A percentile compares a stretch with the other conserved stretches of the same genome.
Evolutionary conservation across 2,797 vertebrate genomes (phyloP).

Genomic region (Sebastes melanostomus): DNA sequence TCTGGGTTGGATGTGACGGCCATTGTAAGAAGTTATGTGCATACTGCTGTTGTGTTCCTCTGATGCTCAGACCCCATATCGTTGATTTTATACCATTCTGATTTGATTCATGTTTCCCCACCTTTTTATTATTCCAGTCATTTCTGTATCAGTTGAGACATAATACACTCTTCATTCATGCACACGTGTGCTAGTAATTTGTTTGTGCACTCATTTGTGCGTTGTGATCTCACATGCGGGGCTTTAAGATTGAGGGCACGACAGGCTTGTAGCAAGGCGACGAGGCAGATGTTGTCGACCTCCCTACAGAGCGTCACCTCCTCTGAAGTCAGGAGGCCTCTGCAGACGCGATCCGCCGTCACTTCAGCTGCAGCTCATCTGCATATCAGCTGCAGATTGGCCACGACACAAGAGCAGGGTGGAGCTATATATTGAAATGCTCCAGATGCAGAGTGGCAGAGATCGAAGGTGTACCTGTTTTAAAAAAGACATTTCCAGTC

Average conservation of each 20-base stretch:
- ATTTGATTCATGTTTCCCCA: neutral
- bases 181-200: neutral
- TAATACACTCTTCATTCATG: neutral
- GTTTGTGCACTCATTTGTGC: neutral
- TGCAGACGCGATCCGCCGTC: slow-evolving; percentile 1
- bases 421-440: slow-evolving; percentile 29
- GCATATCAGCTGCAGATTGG: slow-evolving; percentile 50
- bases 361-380: slow-evolving; percentile 44
- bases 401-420: slow-evolving; percentile 30
- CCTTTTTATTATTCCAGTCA: neutral
- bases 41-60: slow-evolving; percentile 7
- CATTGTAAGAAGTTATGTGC: slow-evolving; percentile 47
- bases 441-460: slow-evolving; percentile 28
- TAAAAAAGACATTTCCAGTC: neutral
- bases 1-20: slow-evolving; percentile 51
- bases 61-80: neutral
- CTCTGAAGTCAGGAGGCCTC: slow-evolving; percentile 17
- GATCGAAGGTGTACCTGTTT: slow-evolving; percentile 56
- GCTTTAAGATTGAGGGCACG: slow-evolving; percentile 32
- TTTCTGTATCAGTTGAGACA: neutral
- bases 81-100: neutral
- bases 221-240: neutral
- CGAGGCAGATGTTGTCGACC: slow-evolving; percentile 40
- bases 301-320: slow-evolving; percentile 25
- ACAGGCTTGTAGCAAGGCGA: slow-evolving; percentile 16